Base-by-base conservation (phyloP, 2,113 vertebrate species). In the Erinaceus europaeus region DNA sequence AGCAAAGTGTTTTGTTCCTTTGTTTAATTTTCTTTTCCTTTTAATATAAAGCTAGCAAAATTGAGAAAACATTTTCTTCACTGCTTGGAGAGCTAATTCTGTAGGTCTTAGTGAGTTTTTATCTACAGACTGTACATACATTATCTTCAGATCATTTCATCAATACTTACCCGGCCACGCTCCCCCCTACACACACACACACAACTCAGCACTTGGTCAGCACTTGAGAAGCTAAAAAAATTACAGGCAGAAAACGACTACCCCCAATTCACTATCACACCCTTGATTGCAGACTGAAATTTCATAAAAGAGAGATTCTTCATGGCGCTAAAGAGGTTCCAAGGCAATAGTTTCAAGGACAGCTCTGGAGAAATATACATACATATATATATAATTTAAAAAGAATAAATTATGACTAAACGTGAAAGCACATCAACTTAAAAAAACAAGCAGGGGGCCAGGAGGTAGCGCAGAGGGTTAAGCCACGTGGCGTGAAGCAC, bases 21-120 rank as follows among this genome's bases (percentile, higher is more conserved):
- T 88, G 90, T 92, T 92, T 67, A 73, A 69, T 91, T 75, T n/a
- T n/a, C n/a, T n/a, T n/a, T n/a, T n/a, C n/a, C n/a, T n/a, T 89
- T 77, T 95, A 82, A 7, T 20, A 86, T 4, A 68, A 57, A 27
- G 73, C 52, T 79, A 83, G 89, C 25, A 55, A 11, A 84, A 52
- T 32, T 23, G 59, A 46, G 27, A 64, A 73, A 83, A 81, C 59
- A 75, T 20, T 81, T 84, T 75, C 67, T 32, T 27, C 27, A 40
- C 32, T 87, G 80, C 57, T 69, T 46, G 5, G 13, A 27, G 62
- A 50, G 38, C 12, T 71, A 68, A 38, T 44, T 64, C 55, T 44
- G 71, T 18, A 75, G 69, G 64, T 64, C 50, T 68, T 48, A 29
- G 55, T 71, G 44, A 65, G 81, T 64, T 81, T 90, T 69, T 85